Percentiles rank a stretch among this genome's conserved stretches.
Evolutionary conservation across 37 sponge, comb jelly and placozoan genomes (phyloP).

Genomic region (Halichondria panicea): DNA sequence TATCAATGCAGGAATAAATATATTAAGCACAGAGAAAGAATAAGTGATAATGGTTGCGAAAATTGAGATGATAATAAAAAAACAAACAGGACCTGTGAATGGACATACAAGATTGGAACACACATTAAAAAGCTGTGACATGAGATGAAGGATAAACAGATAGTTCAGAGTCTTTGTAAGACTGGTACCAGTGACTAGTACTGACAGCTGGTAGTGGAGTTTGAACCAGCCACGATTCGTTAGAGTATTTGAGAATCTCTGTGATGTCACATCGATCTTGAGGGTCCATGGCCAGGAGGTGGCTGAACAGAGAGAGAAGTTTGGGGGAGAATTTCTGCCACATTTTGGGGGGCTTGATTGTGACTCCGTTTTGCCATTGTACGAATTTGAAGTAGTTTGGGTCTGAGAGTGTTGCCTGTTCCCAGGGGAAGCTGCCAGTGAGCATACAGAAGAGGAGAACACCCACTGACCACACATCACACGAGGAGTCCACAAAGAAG

Average conservation of each 20-base stretch:
- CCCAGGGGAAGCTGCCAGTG: constrained; percentile 84
- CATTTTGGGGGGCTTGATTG: constrained; percentile 43
- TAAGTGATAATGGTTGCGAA: too few species aligned
- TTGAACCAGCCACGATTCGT: constrained; percentile 60
- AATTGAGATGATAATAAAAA: too few species aligned
- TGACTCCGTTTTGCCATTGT: constrained; percentile 61
- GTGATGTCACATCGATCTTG: constrained; percentile 52
- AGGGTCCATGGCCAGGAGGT: constrained; percentile 61
- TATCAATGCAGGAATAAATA: too few species aligned
- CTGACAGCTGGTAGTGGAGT: neutral
- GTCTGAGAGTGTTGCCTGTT: constrained; percentile 67
- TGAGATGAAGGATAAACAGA: too few species aligned
- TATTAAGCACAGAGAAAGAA: too few species aligned
- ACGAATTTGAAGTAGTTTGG: constrained; percentile 71
- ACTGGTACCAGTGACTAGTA: neutral
- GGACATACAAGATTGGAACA: too few species aligned
- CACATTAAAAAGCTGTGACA: too few species aligned
- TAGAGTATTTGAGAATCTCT: constrained; percentile 51
- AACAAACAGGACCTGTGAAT: too few species aligned
- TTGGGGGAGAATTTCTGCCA: constrained; percentile 73
- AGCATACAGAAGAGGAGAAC: constrained; percentile 85
- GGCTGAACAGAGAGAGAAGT: constrained; percentile 66
- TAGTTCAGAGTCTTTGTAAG: too few species aligned
- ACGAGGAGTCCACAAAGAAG: constrained; percentile 57
- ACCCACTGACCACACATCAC: constrained; percentile 86